Conservation (phyloP, 2,113 vertebrate species). For the Cheirogaleus medius region DNA sequence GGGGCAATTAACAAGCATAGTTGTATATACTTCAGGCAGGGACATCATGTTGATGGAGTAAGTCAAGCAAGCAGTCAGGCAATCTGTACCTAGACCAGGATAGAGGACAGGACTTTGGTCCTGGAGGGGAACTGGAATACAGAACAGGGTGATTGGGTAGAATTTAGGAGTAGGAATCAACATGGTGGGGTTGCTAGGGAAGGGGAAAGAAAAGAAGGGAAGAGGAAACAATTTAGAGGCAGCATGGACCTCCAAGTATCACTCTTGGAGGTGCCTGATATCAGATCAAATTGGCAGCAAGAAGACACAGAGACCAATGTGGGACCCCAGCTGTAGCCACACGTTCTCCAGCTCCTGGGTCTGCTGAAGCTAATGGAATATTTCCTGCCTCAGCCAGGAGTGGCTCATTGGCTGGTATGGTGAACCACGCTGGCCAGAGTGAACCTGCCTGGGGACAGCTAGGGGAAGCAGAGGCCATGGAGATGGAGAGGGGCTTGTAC, state of each 20-base stretch:
- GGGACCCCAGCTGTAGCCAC: not conserved
- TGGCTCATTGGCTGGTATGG: not conserved
- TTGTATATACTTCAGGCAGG: not conserved
- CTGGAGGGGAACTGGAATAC: not conserved
- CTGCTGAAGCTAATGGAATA: not conserved
- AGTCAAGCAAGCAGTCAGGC: not conserved
- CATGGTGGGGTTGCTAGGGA: not conserved
- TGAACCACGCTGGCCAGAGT: not conserved
- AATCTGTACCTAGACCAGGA: not conserved
- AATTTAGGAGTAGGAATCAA: conserved; percentile 26
- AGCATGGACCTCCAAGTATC: not conserved
- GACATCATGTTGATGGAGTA: not conserved
- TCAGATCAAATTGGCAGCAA: conserved; percentile 8
- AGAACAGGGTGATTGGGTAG: not conserved
- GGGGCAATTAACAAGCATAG: not conserved
- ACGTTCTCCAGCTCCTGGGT: not conserved
- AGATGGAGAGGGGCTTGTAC: not conserved
- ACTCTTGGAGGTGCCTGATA: not conserved
- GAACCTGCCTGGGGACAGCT: not conserved
- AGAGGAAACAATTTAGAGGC: not conserved
- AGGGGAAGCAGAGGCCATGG: not conserved
- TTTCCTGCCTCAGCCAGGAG: not conserved
- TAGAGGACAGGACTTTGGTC: not conserved
- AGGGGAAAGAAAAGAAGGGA: not conserved
- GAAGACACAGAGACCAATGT: not conserved